Conservation (phyloP, 2,113 vertebrate genomes). For the Sprattus sprattus region DNA sequence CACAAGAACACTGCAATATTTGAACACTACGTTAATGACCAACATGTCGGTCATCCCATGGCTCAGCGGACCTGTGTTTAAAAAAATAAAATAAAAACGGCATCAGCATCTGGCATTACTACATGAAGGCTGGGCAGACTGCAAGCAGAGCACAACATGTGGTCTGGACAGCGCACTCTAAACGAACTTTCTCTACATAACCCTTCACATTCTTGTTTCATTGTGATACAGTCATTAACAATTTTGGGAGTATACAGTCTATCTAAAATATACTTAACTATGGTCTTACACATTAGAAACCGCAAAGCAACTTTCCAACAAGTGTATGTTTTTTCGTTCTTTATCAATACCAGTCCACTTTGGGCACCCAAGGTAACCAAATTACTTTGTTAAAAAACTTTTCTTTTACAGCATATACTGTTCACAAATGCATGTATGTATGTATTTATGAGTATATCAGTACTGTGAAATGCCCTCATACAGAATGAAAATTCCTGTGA, state of each 20-base stretch:
- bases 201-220: neutral
- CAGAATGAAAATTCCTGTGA: neutral
- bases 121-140: neutral
- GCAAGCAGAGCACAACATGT: neutral
- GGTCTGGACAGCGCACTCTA: neutral
- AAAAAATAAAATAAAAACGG: slow-evolving; percentile 27
- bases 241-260: neutral
- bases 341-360: neutral
- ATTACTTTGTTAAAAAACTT: neutral
- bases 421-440: neutral
- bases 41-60: slow-evolving; percentile 42
- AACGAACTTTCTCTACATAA: neutral
- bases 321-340: neutral
- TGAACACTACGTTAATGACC: slow-evolving; percentile 49
- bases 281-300: neutral
- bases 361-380: neutral
- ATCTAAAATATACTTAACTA: neutral
- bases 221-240: neutral
- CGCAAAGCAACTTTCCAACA: neutral
- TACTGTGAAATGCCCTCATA: neutral
- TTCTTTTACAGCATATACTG: neutral
- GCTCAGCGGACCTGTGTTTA: slow-evolving; percentile 28
- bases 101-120: neutral
- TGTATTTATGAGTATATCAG: neutral
- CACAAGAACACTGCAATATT: slow-evolving; percentile 53